Base-by-base conservation (phyloP, 2,113 vertebrate genomes). In the Lophotis ruficrista region DNA sequence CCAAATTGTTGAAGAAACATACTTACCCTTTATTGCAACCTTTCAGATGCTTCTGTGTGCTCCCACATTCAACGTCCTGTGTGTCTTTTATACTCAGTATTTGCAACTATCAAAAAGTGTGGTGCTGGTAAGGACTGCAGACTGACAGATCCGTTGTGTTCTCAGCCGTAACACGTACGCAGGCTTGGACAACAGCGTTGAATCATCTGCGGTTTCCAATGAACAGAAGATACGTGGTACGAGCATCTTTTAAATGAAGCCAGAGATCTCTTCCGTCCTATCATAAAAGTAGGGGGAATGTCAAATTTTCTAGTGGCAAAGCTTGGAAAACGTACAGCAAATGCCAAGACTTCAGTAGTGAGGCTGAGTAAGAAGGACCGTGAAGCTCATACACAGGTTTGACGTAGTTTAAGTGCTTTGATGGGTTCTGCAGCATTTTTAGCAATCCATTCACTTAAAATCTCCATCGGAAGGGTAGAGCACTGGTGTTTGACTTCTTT, bases 211-310 rank as follows among this genome's bases (percentile, higher is more conserved):
- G 33, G 28, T 73, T 79, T 38, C 27, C 64, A 45, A 0, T 8
- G 71, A 89, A 2, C 41, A 33, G 9, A 16, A 76, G 60, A 45
- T 25, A 7, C 0, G 0, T 30, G 33, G 6, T 48, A 48, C 41
- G 75, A 77, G 58, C 22, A 45, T 69, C 58, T 85, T 37, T 58
- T 54, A 54, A 88, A 35, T 21, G 71, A 78, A 93, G 38, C 51
- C 68, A 13, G 22, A 58, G 35, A 12, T 65, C 28, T 71, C 62
- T 80, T 78, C 56, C n/a, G 80, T 86, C 13, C 50, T 41, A 2
- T 80, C 58, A 14, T 30, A 72, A 88, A 77, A 89, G 54, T 18
- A 33, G 69, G 17, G 38, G 33, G 38, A 69, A 64, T 79, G 72
- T 72, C 48, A 54, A 0, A 21, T 80, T 77, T 48, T 50, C 45